Base-by-base conservation (phyloP, 2,113 vertebrate species). In the Neomonachus schauinslandi region DNA sequence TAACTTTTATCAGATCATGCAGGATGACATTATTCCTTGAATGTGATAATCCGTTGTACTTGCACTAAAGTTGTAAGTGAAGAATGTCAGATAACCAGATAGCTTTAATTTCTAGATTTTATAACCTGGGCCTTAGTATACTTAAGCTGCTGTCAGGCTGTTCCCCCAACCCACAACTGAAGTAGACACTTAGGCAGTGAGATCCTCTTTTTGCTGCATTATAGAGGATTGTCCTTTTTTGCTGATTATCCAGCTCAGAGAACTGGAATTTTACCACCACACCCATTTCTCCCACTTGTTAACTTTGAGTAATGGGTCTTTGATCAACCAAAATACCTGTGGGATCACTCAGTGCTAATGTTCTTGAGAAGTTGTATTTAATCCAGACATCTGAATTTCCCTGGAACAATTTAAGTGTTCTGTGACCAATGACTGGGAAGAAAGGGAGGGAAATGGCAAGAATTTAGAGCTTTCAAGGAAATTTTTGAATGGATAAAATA, bases 211-310 rank as follows among this genome's bases (percentile, higher is more conserved):
- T 89, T 49, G 31, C 81, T 93, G n/a, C 14, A 7, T 79, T 84
- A n/a, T 80, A 61, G 36, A 91, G 53, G 81, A 94, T 49, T 82
- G 51, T 7, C 51, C 36, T 69, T 67, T 94, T 80, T 36, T 33
- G 82, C 59, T 46, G 39, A 59, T 14, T 93, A 24, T 96, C 61
- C 96, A 94, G 42, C 80, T 96, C 90, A 96, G 94, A 95, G 72
- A 93, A 93, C 26, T 96, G 96, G 95, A 97, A 93, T 97, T 95
- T 92, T 97, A 85, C 39, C 4, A 51, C 97, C 96, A 97, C 87
- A 61, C 87, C 92, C 92, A 91, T 94, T 96, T 95, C 63, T 94
- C 57, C 36, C 74, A 85, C 79, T 92, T 94, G 14, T 95, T 93
- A 91, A 67, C 59, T 55, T 77, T 97, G 80, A 98, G 91, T 82